Conservation (phyloP, 1,140 invertebrate genomes). For the Coptotermes formosanus region DNA sequence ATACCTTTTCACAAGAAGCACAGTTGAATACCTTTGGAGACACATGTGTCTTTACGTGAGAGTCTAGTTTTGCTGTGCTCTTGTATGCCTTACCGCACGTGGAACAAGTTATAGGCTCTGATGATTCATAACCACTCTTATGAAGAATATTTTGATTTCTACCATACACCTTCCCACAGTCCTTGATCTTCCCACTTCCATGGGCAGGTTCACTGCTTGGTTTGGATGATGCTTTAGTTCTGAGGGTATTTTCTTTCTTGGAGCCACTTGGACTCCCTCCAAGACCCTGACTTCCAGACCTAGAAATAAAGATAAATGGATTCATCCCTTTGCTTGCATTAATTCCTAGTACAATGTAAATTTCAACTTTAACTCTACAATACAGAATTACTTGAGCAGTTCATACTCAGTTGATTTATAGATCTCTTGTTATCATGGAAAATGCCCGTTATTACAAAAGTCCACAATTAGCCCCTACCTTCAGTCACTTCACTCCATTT, state of each 20-base stretch:
- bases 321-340: background rate
- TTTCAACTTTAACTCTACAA: too few species aligned
- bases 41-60: background rate
- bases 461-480: too few species aligned
- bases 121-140: background rate
- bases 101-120: conserved; percentile 43
- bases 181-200: too few species aligned
- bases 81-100: conserved; percentile 29
- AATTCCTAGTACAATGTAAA: too few species aligned
- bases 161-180: too few species aligned
- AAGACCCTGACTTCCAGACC: background rate
- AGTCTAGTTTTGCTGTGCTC: background rate
- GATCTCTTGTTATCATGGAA: too few species aligned
- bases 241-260: background rate
- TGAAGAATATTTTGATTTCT: background rate
- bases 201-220: background rate
- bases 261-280: background rate
- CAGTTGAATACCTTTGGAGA: conserved; percentile 23
- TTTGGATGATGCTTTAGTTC: background rate
- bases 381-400: too few species aligned
- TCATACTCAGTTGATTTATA: too few species aligned
- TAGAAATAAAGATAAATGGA: background rate
- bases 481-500: too few species aligned
- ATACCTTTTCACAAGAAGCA: conserved; percentile 40
- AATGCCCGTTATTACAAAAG: too few species aligned